A percentile compares a stretch with the other conserved stretches of the same genome.
These are phyloP conservation scores for Drosophila conformis DNA, from an alignment of 2,888 invertebrate genomes.

Conservation along the genomic window DNA sequence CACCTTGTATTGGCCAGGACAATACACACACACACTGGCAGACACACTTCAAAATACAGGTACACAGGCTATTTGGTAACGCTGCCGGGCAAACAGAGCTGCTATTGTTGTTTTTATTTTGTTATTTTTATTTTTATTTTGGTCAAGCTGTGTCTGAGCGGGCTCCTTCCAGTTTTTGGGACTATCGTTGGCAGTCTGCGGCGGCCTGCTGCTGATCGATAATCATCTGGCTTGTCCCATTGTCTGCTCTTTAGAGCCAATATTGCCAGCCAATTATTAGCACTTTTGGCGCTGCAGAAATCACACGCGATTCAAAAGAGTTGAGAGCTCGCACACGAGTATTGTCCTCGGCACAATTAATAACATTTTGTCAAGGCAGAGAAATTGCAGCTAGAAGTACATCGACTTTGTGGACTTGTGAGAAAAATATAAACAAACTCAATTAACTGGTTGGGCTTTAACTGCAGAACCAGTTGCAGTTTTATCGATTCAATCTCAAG, in stretches of 20 bases:
- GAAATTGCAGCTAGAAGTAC: constrained; percentile 64
- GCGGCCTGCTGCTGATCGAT: constrained; percentile 52
- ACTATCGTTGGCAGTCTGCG: constrained; percentile 21
- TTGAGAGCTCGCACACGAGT: not conserved
- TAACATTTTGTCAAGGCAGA: constrained; percentile 78
- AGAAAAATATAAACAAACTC: constrained; percentile 8
- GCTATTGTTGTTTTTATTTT: constrained; percentile 7
- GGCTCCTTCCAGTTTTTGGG: constrained; percentile 6
- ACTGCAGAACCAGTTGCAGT: constrained; percentile 50
- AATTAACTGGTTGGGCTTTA: constrained; percentile 47
- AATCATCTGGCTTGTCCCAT: constrained; percentile 74
- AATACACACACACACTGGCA: constrained; percentile 14
- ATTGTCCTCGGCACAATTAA: constrained; percentile 75
- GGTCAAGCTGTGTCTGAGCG: constrained; percentile 37
- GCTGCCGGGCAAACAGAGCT: constrained; percentile 55
- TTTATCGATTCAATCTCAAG: constrained; percentile 55
- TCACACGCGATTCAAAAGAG: constrained; percentile 58
- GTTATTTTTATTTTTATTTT: constrained; percentile 9
- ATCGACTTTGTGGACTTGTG: constrained; percentile 8
- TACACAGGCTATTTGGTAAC: constrained; percentile 82
- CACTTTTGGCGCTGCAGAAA: constrained; percentile 62
- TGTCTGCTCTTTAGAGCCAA: constrained; percentile 63
- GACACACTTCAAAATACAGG: constrained; percentile 47
- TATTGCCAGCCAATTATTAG: constrained; percentile 74
- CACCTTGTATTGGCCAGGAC: constrained; percentile 32